Evolutionary conservation across 2,888 invertebrate genomes (phyloP).

Genomic region (Palloptera scutellata): DNA sequence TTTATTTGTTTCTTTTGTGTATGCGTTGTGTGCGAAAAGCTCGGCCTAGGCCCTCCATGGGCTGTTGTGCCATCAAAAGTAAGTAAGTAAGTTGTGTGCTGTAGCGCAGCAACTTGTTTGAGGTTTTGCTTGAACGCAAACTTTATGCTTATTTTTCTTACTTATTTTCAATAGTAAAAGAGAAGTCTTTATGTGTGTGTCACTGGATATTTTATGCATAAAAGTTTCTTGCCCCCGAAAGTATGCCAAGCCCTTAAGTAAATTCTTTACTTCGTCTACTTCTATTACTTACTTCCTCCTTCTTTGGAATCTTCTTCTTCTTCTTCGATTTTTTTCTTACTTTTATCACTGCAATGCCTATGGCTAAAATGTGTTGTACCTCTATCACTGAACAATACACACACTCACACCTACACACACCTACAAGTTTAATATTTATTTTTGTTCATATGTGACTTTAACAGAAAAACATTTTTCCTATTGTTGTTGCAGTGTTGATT

Average conservation of each 20-base stretch:
- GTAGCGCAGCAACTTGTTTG: not conserved
- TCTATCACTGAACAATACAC: too few relatives aligned
- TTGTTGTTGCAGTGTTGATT: not conserved
- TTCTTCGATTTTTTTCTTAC: too few relatives aligned
- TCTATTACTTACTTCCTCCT: not conserved
- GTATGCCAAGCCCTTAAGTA: slow-evolving; percentile 18
- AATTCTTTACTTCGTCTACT: not conserved
- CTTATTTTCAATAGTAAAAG: slow-evolving; percentile 1
- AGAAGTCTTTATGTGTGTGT: not conserved
- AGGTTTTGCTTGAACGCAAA: slow-evolving; percentile 1
- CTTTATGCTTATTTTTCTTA: not conserved
- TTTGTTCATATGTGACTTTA: slow-evolving; percentile 19
- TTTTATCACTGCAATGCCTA: too few relatives aligned
- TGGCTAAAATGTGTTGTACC: too few relatives aligned
- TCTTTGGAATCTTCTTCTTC: too few relatives aligned
- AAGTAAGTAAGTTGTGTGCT: not conserved
- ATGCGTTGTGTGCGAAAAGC: not conserved
- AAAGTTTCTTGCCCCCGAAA: slow-evolving; percentile 19
- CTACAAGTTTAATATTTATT: slow-evolving; percentile 7
- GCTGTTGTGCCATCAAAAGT: too few relatives aligned
- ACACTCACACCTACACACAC: too few relatives aligned
- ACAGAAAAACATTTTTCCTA: slow-evolving; percentile 9
- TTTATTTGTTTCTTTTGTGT: not conserved
- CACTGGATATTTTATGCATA: slow-evolving; percentile 12
- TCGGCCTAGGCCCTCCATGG: too few relatives aligned